Evolutionary conservation across 2,888 invertebrate genomes (phyloP).

Genomic region (Cephus sareptanus): DNA sequence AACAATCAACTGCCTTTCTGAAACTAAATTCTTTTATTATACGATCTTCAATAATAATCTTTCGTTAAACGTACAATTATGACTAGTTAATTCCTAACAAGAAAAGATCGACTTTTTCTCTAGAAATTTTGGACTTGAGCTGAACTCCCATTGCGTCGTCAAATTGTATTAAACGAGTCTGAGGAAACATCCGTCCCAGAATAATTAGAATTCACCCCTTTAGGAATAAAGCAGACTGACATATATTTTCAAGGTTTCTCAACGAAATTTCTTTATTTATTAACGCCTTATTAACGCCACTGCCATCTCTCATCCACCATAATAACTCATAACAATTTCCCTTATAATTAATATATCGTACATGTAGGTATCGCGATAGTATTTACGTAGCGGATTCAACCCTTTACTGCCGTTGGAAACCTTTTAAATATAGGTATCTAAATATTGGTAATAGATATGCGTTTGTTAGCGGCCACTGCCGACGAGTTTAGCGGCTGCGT

Average conservation of each 20-base stretch:
- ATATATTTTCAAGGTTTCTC: conserved; percentile 1
- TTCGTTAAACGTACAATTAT: too few relatives aligned
- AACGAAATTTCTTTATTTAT: conserved; percentile 45
- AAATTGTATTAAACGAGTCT: too few relatives aligned
- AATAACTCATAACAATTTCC: conserved; percentile 50
- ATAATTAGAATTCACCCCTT: neutral
- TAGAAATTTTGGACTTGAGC: neutral
- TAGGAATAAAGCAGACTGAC: neutral
- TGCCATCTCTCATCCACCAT: conserved; percentile 45
- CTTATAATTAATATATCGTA: neutral
- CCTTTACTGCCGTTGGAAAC: neutral
- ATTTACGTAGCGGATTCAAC: neutral
- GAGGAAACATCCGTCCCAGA: too few relatives aligned
- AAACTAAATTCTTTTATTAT: too few relatives aligned
- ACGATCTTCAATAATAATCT: too few relatives aligned
- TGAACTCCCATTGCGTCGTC: too few relatives aligned
- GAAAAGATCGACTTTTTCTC: neutral
- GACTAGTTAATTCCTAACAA: too few relatives aligned
- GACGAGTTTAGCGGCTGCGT: neutral
- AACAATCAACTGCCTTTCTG: too few relatives aligned
- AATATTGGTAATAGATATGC: neutral
- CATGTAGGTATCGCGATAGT: conserved; percentile 1
- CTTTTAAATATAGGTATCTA: neutral
- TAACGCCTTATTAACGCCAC: conserved; percentile 48
- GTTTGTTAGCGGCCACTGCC: neutral